Conservation (phyloP, 64 coral and sea anemone genomes). For the Anthopleura sola region DNA sequence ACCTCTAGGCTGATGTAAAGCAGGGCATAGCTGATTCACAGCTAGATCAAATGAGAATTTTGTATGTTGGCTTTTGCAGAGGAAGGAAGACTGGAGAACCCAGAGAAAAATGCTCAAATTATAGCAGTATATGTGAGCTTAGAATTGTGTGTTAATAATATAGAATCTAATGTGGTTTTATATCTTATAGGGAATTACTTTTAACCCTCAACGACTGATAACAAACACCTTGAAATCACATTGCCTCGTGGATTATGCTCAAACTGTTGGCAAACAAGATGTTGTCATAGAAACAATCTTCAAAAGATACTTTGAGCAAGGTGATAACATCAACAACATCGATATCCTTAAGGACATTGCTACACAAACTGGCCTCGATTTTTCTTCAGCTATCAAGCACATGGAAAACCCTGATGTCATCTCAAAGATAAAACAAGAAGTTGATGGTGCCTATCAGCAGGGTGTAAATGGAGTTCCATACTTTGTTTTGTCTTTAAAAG, state of each 20-base stretch:
- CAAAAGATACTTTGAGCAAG: constrained; percentile 74
- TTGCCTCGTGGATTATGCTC: constrained; percentile 91
- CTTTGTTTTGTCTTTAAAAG: constrained; percentile 59
- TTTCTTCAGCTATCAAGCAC: constrained; percentile 39
- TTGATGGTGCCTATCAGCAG: constrained; percentile 27
- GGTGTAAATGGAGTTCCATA: constrained; percentile 75
- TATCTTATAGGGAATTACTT: constrained; percentile 65
- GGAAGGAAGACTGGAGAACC: too few species aligned
- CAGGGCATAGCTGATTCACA: too few species aligned
- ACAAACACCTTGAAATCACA: constrained; percentile 94
- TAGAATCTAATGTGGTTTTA: too few species aligned
- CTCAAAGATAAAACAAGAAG: constrained; percentile 67
- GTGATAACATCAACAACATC: constrained; percentile 49
- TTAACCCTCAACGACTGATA: constrained; percentile 56
- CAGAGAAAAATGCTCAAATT: too few species aligned
- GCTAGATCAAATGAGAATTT: too few species aligned
- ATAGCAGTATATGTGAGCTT: too few species aligned
- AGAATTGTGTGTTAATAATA: too few species aligned
- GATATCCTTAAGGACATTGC: constrained; percentile 62
- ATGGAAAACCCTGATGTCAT: constrained; percentile 37
- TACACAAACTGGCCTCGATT: constrained; percentile 62
- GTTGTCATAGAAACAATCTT: constrained; percentile 72
- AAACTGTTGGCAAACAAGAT: constrained; percentile 63
- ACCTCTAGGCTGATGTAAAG: too few species aligned
- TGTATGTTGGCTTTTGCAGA: too few species aligned